phyloP scores from a whole-genome alignment of 1,140 invertebrate species.

The Papilio xuthus region DNA sequence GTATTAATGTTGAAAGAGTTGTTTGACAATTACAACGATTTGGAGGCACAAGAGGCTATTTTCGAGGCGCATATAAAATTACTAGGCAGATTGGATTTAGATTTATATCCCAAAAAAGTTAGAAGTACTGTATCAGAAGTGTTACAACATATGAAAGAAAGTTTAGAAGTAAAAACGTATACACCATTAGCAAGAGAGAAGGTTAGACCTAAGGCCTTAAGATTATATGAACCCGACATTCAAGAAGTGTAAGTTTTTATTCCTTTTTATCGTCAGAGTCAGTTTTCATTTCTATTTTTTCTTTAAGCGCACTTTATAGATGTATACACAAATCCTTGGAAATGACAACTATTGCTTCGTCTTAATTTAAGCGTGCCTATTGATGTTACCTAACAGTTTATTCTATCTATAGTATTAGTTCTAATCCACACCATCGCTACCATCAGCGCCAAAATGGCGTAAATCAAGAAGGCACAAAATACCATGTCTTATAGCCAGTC shows the following conservation, averaged over 20 bases:
- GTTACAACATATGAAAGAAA: constrained; percentile 74
- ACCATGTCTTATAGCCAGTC: no score
- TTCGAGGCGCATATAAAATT: constrained; percentile 75
- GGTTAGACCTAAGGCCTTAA: constrained; percentile 90
- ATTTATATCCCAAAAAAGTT: constrained; percentile 84
- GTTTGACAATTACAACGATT: constrained; percentile 80
- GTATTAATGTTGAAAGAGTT: constrained; percentile 83
- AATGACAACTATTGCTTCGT: no score
- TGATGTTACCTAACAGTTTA: no score
- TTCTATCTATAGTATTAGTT: no score
- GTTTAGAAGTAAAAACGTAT: constrained; percentile 82
- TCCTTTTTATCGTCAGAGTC: background rate
- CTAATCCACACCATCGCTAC: no score
- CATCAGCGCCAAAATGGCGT: no score
- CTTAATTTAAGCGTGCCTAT: no score
- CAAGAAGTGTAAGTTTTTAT: constrained; percentile 87
- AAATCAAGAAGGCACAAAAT: no score
- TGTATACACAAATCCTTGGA: no score
- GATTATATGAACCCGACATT: constrained; percentile 92
- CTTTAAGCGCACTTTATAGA: no score
- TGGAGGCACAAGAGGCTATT: constrained; percentile 77
- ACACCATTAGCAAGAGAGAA: constrained; percentile 76
- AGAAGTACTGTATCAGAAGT: constrained; percentile 77
- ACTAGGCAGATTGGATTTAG: constrained; percentile 77
- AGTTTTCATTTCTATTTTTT: background rate